Evolutionary conservation across 2,888 invertebrate species (phyloP).

Genomic region (Drosophila maculinotata): DNA sequence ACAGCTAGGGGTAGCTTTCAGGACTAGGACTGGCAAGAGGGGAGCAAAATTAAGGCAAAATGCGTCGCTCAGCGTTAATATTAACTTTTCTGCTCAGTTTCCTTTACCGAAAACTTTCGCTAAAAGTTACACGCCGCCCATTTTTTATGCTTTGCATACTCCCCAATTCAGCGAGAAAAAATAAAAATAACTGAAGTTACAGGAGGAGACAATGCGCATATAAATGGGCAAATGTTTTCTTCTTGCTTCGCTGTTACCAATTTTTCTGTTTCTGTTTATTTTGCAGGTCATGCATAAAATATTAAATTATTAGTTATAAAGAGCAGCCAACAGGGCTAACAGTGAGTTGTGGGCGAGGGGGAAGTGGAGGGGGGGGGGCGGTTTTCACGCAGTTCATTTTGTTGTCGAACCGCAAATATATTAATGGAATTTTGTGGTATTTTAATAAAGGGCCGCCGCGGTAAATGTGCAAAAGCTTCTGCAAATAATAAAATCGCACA

Average conservation of each 20-base stretch:
- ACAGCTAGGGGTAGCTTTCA: constrained; percentile 13
- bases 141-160: constrained; percentile 63
- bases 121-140: constrained; percentile 64
- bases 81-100: constrained; percentile 79
- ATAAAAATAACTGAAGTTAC: constrained; percentile 16
- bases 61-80: constrained; percentile 77
- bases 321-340: constrained; percentile 24
- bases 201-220: constrained; percentile 57
- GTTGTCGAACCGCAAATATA: constrained; percentile 53
- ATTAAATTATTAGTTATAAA: constrained; percentile 77
- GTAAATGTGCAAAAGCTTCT: constrained; percentile 26
- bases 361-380: no score
- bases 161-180: not conserved
- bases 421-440: constrained; percentile 54
- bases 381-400: constrained; percentile 28
- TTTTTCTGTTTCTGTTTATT: constrained; percentile 72
- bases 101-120: constrained; percentile 63
- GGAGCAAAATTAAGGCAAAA: constrained; percentile 69
- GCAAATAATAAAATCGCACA: constrained; percentile 16
- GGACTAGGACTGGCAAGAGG: constrained; percentile 3
- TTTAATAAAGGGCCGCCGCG: constrained; percentile 33
- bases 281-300: constrained; percentile 80
- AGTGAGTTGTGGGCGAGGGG: no score
- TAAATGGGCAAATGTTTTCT: constrained; percentile 53
- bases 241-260: constrained; percentile 51